Percentiles rank a stretch among this genome's conserved stretches.
Conservation (phyloP, 2,797 vertebrate genomes). For the Lagorchestes hirsutus region DNA sequence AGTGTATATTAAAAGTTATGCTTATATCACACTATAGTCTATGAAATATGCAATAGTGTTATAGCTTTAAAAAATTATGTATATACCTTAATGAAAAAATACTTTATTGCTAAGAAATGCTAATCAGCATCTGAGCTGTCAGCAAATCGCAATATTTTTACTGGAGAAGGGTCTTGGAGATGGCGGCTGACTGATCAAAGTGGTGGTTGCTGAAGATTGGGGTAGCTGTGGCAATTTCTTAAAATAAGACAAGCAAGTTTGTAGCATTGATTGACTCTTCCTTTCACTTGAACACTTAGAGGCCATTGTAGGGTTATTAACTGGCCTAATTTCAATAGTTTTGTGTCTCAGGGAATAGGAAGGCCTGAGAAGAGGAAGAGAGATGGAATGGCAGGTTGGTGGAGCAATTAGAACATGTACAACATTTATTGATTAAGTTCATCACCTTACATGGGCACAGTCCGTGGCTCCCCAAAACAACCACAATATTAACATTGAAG, state of each 20-base stretch:
- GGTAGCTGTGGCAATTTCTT: not conserved
- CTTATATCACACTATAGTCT: not conserved
- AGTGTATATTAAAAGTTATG: not conserved
- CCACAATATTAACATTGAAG: not conserved
- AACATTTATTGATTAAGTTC: not conserved
- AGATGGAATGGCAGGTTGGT: not conserved
- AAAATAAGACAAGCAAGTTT: not conserved
- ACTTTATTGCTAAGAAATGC: not conserved
- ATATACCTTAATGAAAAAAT: not conserved
- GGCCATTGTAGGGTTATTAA: not conserved
- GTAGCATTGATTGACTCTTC: too few species aligned
- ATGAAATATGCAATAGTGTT: not conserved
- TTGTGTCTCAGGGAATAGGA: not conserved
- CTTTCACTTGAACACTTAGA: not conserved
- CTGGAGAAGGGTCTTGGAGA: not conserved
- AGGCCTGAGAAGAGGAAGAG: not conserved
- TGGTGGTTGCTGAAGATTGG: not conserved
- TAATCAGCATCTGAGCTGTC: not conserved
- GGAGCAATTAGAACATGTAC: not conserved
- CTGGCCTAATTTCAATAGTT: not conserved
- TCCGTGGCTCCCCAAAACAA: not conserved
- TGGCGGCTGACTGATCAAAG: not conserved
- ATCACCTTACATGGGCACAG: not conserved
- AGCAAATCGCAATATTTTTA: not conserved
- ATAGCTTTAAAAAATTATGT: not conserved